A percentile compares a stretch with the other conserved stretches of the same genome.
Conservation (phyloP, 2,888 invertebrate genomes). For the Aplocera efformata region DNA sequence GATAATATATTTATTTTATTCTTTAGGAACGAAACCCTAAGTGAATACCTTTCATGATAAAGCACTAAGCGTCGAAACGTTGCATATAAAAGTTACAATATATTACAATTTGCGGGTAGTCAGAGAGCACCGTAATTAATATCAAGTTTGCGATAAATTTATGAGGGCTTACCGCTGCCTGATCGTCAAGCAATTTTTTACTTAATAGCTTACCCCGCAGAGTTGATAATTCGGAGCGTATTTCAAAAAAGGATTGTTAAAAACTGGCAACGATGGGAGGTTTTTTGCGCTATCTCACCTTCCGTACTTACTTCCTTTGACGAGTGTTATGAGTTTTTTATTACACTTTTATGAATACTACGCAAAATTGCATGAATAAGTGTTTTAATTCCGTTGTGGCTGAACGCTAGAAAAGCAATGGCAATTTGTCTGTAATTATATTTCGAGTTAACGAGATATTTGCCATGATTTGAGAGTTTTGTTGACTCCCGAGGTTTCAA, state of each 20-base stretch:
- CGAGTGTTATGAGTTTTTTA: conserved; percentile 7
- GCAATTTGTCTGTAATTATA: too few relatives aligned
- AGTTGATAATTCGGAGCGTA: conserved; percentile 2
- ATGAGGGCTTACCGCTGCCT: conserved; percentile 13
- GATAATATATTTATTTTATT: too few relatives aligned
- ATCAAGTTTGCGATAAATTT: conserved; percentile 61
- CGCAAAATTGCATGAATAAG: too few relatives aligned
- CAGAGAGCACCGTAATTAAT: conserved; percentile 65
- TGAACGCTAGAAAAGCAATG: too few relatives aligned
- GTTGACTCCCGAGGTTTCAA: too few relatives aligned
- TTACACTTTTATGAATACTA: conserved; percentile 5
- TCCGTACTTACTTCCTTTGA: conserved; percentile 8
- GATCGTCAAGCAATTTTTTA: conserved; percentile 13
- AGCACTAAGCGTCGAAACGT: conserved; percentile 22
- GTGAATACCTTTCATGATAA: conserved; percentile 7
- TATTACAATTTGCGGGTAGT: conserved; percentile 62
- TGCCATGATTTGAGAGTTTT: too few relatives aligned
- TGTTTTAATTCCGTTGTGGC: too few relatives aligned
- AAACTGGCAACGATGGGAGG: conserved; percentile 6
- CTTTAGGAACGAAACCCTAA: too few relatives aligned
- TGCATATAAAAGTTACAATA: conserved; percentile 44
- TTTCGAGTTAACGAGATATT: too few relatives aligned
- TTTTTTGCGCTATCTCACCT: conserved; percentile 15
- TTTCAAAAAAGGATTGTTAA: conserved; percentile 6
- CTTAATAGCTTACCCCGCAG: conserved; percentile 6